A percentile compares a stretch with the other conserved stretches of the same genome.
These are phyloP conservation scores for Numida meleagris DNA, from an alignment of 2,113 vertebrate genomes.

Conservation along the genomic window DNA sequence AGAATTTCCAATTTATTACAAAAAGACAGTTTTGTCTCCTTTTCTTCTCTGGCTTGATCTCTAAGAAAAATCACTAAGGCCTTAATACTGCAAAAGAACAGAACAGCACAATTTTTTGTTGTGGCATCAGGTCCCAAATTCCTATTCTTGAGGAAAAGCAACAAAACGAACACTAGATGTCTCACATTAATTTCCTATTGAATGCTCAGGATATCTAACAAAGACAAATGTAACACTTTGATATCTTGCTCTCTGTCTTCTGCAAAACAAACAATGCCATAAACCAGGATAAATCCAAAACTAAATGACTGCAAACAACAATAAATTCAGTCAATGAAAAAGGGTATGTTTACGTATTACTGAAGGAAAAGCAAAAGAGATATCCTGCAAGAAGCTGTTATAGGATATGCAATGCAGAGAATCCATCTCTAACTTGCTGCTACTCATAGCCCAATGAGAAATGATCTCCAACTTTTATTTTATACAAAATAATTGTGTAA, in stretches of 20 bases:
- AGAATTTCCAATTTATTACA: not conserved
- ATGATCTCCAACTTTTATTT: not conserved
- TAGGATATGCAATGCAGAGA: not conserved
- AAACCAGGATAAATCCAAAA: not conserved
- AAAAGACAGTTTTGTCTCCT: not conserved
- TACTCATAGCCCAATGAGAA: not conserved
- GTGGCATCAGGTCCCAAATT: not conserved
- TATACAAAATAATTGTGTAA: no score
- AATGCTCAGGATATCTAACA: not conserved
- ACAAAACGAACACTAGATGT: conserved; percentile 1
- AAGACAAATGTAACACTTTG: not conserved
- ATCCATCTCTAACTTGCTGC: not conserved
- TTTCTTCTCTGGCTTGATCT: not conserved
- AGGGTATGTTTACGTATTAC: rapidly evolving
- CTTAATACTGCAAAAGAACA: not conserved
- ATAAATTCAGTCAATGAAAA: not conserved
- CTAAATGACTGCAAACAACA: not conserved
- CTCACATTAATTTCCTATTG: not conserved
- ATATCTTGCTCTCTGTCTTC: not conserved
- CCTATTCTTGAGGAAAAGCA: not conserved
- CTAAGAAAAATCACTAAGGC: not conserved
- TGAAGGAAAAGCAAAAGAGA: not conserved
- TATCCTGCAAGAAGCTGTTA: not conserved
- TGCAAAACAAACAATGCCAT: not conserved
- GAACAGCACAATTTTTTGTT: not conserved